Conservation (phyloP, 1,140 invertebrate species). For the Drosophila kepulauana region DNA sequence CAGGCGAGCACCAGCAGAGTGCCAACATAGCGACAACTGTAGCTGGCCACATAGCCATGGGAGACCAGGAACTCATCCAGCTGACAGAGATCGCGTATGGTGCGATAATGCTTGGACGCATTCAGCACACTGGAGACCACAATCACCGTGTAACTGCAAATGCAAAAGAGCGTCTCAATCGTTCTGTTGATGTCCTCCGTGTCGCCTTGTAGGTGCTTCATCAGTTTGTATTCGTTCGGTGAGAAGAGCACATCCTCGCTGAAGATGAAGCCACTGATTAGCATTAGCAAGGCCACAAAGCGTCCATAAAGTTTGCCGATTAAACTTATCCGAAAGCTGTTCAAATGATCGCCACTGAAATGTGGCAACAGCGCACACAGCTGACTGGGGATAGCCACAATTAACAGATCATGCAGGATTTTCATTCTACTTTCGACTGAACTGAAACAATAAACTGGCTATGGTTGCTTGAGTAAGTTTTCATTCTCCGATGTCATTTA, state of each 20-base stretch:
- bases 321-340: conserved; percentile 29
- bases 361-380: conserved; percentile 54
- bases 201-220: conserved; percentile 60
- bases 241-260: conserved; percentile 59
- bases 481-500: neutral
- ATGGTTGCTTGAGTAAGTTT: neutral
- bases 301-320: conserved; percentile 52
- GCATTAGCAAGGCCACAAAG: conserved; percentile 26
- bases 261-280: conserved; percentile 33
- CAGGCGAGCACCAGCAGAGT: conserved; percentile 30
- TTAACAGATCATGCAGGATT: conserved; percentile 48
- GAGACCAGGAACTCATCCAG: conserved; percentile 59
- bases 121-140: conserved; percentile 56
- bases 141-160: conserved; percentile 67
- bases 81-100: conserved; percentile 51
- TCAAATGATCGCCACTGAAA: conserved; percentile 43
- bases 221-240: conserved; percentile 53
- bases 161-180: conserved; percentile 72
- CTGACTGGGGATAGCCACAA: conserved; percentile 44
- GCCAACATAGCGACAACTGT: conserved; percentile 52
- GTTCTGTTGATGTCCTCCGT: conserved; percentile 72
- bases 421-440: conserved; percentile 44
- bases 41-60: conserved; percentile 44
- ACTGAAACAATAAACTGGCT: neutral
- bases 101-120: conserved; percentile 52